Base-by-base conservation (phyloP, 2,888 invertebrate genomes). In the Drosophila colorata region DNA sequence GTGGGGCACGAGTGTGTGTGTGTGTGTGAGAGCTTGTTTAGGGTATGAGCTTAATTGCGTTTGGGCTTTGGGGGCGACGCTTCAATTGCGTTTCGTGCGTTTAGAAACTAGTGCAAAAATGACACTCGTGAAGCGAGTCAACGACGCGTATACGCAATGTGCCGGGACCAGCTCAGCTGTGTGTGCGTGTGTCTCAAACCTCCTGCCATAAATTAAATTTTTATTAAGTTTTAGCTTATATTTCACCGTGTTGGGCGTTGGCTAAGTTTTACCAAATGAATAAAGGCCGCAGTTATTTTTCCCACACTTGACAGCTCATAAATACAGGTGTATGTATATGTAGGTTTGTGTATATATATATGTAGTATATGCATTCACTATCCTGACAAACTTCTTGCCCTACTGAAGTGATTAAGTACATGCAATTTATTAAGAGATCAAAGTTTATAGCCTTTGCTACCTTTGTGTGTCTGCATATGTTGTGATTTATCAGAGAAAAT, bases 361-460 rank as follows among this genome's bases (percentile, higher is more conserved):
- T 18, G 2, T 49, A 59, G 37, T 31, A 8, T 37, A 16, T 28
- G 49, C 3, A 46, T 11, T 9, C 28, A 16, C 25, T 20, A 25
- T 2, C n/a, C 23, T 51, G 44, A 18, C 20, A n/a, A 59, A 74
- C 13, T 78, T 71, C 46, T 28, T 56, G 16, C 51, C 49, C 49
- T 74, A 60, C 63, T 67, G 58, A 43, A 60, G 74, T 87, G 87
- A 85, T 83, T 79, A 83, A 87, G 69, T 61, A 56, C 46, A 23
- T 55, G 64, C 67, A 60, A 85, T 85, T 85, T 85, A 83, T 87
- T 78, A 82, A 61, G 51, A 84, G 82, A 87, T 87, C 82, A 80
- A 84, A 78, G 68, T 82, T 87, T 84, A 74, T 69, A 59, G 68
- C 68, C 58, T 51, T 46, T 23, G 23, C 49, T 52, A 66, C 46